A percentile compares a stretch with the other conserved stretches of the same genome.
These are phyloP conservation scores for Carcharodon carcharias DNA, from an alignment of 2,797 vertebrate genomes.

Conservation along the genomic window DNA sequence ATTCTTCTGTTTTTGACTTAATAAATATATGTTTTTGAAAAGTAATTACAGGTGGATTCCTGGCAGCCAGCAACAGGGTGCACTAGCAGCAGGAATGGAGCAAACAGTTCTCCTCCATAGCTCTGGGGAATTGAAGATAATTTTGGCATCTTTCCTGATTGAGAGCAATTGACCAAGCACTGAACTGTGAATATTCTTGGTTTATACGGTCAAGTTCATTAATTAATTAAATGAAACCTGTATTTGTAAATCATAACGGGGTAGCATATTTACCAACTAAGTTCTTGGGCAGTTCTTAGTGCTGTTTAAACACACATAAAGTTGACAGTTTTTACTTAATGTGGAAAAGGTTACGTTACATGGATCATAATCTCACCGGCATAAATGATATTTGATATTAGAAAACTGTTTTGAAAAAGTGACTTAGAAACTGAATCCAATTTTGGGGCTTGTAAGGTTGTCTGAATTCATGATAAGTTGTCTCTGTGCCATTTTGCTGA, in stretches of 20 bases:
- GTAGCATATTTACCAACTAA: background rate
- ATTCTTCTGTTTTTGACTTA: no score
- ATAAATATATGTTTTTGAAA: background rate
- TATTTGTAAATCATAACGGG: background rate
- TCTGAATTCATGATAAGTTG: no score
- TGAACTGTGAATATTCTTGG: background rate
- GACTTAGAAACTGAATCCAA: background rate
- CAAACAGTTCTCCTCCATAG: background rate
- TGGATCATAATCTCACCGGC: background rate
- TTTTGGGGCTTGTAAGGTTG: no score
- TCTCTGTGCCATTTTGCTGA: no score
- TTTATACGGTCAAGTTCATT: background rate
- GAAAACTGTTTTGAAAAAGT: background rate
- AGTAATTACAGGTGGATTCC: no score
- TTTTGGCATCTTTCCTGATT: background rate
- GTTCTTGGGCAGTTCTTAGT: background rate
- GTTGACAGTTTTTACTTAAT: background rate
- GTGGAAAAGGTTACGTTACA: background rate
- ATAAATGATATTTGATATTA: background rate
- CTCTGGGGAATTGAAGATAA: background rate
- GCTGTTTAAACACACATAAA: background rate
- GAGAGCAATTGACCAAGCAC: background rate
- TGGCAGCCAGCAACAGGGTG: no score
- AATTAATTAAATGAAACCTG: background rate
- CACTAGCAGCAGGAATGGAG: no score